A percentile compares a stretch with the other conserved stretches of the same genome.
Conservation (phyloP, 1,140 invertebrate genomes). For the Fopius arisanus region DNA sequence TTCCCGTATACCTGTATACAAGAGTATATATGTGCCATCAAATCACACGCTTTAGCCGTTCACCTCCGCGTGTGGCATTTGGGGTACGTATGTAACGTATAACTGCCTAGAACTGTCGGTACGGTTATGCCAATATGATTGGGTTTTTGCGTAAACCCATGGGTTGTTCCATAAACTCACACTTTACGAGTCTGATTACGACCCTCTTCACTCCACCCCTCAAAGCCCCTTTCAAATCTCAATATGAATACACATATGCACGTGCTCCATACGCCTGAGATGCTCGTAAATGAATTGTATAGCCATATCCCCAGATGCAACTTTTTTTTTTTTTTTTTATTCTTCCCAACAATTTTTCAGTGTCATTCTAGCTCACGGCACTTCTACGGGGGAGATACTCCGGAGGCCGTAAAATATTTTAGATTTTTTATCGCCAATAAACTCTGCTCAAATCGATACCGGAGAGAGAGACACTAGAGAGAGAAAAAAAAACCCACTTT, state of each 20-base stretch:
- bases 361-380: background rate
- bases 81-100: background rate
- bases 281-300: background rate
- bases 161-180: background rate
- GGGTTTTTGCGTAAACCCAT: slow-evolving; percentile 1
- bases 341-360: background rate
- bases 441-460: background rate
- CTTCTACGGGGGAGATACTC: no score
- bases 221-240: background rate
- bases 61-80: background rate
- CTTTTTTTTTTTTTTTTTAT: background rate
- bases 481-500: background rate
- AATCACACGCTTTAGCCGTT: background rate
- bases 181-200: slow-evolving; percentile 2
- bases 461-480: no score
- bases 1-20: background rate
- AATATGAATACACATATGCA: background rate
- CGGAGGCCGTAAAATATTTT: background rate
- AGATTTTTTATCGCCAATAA: background rate
- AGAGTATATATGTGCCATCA: background rate
- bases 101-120: background rate
- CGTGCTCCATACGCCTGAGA: background rate
- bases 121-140: background rate
- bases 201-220: background rate
- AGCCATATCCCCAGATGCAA: background rate